A percentile compares a stretch with the other conserved stretches of the same genome.
phyloP scores from a whole-genome alignment of 2,888 invertebrate species.

The Pristionchus japonicus region DNA sequence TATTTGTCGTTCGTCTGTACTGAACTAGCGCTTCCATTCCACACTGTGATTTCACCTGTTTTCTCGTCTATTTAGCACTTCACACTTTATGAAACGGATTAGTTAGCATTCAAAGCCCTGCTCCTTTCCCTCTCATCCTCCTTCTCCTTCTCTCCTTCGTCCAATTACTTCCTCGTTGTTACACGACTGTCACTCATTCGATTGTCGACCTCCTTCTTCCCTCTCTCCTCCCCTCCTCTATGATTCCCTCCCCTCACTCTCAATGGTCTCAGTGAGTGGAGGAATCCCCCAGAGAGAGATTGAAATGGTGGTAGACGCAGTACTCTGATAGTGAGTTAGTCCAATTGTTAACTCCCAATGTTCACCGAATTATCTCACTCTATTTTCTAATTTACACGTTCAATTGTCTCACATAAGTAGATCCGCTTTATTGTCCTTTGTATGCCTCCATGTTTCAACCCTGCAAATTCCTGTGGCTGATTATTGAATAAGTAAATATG shows the following conservation, averaged over 20 bases:
- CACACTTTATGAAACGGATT: not conserved
- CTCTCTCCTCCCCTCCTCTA: not conserved
- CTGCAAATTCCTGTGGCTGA: too few relatives aligned
- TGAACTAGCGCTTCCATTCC: not conserved
- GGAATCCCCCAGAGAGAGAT: not conserved
- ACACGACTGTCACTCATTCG: constrained; percentile 38
- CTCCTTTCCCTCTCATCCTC: not conserved
- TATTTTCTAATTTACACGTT: not conserved
- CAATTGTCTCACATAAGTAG: constrained; percentile 9
- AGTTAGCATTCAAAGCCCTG: not conserved
- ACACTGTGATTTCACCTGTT: constrained; percentile 12
- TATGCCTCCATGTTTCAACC: constrained; percentile 5
- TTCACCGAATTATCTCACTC: not conserved
- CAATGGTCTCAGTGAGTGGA: not conserved
- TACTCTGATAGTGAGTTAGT: constrained; percentile 25
- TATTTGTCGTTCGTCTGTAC: not conserved
- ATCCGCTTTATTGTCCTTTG: constrained; percentile 17
- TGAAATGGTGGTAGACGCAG: not conserved
- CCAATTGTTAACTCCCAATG: constrained; percentile 14
- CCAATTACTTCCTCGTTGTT: constrained; percentile 27
- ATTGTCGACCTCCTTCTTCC: constrained; percentile 4
- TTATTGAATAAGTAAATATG: not conserved
- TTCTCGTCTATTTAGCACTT: not conserved
- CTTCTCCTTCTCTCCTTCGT: not conserved
- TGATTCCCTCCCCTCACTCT: not conserved